Percentiles rank a stretch among this genome's conserved stretches.
Evolutionary conservation across 2,888 invertebrate genomes (phyloP).

Genomic region (Leptinotarsa tumamoca): DNA sequence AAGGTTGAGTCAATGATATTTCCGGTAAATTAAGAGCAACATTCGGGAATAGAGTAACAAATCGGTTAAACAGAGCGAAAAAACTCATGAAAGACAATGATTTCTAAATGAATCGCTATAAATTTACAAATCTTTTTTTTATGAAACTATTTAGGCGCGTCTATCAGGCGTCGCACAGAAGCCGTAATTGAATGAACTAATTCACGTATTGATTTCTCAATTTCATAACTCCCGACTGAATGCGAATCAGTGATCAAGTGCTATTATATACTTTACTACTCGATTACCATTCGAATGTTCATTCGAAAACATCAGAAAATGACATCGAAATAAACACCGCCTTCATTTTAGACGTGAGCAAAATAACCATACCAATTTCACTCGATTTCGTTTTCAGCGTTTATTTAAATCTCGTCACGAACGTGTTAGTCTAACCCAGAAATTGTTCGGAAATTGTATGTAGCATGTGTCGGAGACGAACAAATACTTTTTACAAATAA

Average conservation of each 20-base stretch:
- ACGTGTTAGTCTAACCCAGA: constrained; percentile 29
- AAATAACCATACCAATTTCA: constrained; percentile 24
- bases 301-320: background rate
- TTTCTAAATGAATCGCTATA: too few relatives aligned
- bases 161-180: too few relatives aligned
- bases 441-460: constrained; percentile 18
- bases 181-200: background rate
- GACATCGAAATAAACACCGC: constrained; percentile 9
- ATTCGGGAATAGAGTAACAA: too few relatives aligned
- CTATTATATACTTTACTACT: background rate
- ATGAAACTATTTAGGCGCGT: too few relatives aligned
- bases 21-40: too few relatives aligned
- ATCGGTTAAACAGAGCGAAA: too few relatives aligned
- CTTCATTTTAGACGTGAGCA: constrained; percentile 3
- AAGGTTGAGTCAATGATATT: too few relatives aligned
- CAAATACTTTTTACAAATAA: constrained; percentile 15
- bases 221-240: background rate
- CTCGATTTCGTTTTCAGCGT: constrained; percentile 28
- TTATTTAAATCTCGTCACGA: constrained; percentile 19
- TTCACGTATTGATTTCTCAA: background rate
- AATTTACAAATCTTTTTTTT: too few relatives aligned
- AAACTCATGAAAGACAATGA: too few relatives aligned
- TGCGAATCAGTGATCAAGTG: background rate
- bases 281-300: background rate
- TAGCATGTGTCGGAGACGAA: constrained; percentile 21